Conservation (phyloP, 2,113 vertebrate species). For the Bungarus multicinctus region DNA sequence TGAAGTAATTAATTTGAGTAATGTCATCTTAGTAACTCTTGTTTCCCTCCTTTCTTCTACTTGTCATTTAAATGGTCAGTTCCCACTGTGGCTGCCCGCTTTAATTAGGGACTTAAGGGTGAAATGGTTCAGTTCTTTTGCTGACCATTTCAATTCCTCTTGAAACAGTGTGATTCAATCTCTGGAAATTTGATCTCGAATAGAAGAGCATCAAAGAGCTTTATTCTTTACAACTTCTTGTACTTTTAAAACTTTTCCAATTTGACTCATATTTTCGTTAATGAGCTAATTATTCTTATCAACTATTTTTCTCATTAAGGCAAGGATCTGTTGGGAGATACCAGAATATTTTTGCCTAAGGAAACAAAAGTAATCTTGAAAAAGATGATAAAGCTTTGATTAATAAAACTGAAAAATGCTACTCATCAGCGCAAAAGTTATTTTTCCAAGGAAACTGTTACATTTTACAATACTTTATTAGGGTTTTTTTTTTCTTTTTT, state of each 20-base stretch:
- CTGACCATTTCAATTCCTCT: constrained; percentile 61
- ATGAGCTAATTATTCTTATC: constrained; percentile 31
- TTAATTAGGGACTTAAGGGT: constrained; percentile 58
- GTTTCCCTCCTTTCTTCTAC: constrained; percentile 34
- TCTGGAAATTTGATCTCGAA: constrained; percentile 51
- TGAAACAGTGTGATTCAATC: constrained; percentile 53
- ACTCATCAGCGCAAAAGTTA: constrained; percentile 24
- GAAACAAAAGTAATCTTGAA: constrained; percentile 54
- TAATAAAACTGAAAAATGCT: constrained; percentile 34
- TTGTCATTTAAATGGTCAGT: constrained; percentile 46
- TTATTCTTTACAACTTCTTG: constrained; percentile 48
- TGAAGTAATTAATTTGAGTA: constrained; percentile 35
- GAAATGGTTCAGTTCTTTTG: constrained; percentile 54
- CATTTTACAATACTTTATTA: constrained; percentile 32
- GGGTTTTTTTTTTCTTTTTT: constrained; percentile 29
- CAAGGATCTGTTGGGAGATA: constrained; percentile 61
- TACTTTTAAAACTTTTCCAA: constrained; percentile 57
- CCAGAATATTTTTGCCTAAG: constrained; percentile 45
- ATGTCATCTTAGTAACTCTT: constrained; percentile 21
- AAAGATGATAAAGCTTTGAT: constrained; percentile 54
- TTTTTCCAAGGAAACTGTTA: constrained; percentile 34
- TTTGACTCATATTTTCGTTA: constrained; percentile 53
- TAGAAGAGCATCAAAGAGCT: constrained; percentile 46
- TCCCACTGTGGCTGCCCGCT: constrained; percentile 37
- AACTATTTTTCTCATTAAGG: constrained; percentile 56